These are phyloP conservation scores for Mesorhabditis sp. DNA, from an alignment of 2,888 invertebrate species.

Conservation along the genomic window DNA sequence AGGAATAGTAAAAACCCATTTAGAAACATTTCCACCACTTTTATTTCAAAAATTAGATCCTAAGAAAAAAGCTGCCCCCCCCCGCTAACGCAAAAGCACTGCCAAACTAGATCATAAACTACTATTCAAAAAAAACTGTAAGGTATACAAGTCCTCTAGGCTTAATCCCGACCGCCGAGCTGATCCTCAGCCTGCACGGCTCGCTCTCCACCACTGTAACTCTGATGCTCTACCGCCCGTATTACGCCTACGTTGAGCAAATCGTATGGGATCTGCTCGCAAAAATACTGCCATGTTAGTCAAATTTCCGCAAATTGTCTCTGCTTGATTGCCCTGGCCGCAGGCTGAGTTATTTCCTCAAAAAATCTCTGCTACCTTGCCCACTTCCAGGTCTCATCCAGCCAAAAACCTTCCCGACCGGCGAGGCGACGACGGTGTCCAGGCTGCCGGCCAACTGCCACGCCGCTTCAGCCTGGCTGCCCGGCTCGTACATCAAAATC, in stretches of 20 bases:
- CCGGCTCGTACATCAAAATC: not conserved
- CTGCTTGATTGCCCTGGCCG: not conserved
- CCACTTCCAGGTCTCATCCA: not conserved
- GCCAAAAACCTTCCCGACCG: not conserved
- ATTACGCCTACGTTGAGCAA: slow-evolving; percentile 4
- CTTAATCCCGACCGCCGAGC: not conserved
- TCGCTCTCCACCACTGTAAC: not conserved
- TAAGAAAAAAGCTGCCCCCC: too few species aligned
- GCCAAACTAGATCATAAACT: too few species aligned
- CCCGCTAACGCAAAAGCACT: too few species aligned
- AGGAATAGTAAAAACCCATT: too few species aligned
- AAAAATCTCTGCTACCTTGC: not conserved
- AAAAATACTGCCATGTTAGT: not conserved
- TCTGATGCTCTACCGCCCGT: not conserved
- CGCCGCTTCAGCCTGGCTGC: not conserved
- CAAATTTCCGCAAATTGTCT: not conserved
- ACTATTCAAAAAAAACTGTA: too few species aligned
- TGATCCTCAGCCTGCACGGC: not conserved
- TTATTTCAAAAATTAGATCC: too few species aligned
- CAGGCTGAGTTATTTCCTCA: not conserved
- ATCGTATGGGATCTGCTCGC: not conserved
- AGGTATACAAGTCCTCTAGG: too few species aligned
- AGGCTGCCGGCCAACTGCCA: not conserved
- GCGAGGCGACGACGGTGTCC: not conserved
- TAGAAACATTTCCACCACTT: too few species aligned